Percentiles rank a stretch among this genome's conserved stretches.
phyloP scores from a whole-genome alignment of 2,888 invertebrate genomes.

The Sinohyriopsis cumingii region DNA sequence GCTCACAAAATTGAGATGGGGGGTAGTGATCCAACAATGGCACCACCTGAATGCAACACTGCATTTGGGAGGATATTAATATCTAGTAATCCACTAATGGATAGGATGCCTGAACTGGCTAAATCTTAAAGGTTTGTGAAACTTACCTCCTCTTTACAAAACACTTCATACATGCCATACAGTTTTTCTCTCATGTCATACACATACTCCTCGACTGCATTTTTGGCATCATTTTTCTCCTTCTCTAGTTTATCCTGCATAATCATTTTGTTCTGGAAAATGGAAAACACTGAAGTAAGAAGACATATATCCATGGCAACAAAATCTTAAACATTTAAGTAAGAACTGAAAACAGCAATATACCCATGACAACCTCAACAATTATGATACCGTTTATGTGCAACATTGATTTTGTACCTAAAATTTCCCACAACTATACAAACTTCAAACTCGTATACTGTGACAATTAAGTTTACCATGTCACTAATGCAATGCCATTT shows the following conservation, averaged over 20 bases:
- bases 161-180: conserved; percentile 82
- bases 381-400: too few species aligned
- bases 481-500: too few species aligned
- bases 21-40: too few species aligned
- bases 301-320: neutral
- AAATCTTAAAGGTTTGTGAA: conserved; percentile 22
- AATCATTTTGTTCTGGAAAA: conserved; percentile 75
- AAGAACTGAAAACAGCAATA: neutral
- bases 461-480: too few species aligned
- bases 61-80: too few species aligned
- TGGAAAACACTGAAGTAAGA: neutral
- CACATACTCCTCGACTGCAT: conserved; percentile 97
- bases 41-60: too few species aligned
- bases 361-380: neutral
- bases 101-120: too few species aligned
- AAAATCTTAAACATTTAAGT: neutral
- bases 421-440: too few species aligned
- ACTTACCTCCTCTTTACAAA: conserved; percentile 82
- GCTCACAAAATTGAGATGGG: too few species aligned
- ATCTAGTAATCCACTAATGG: too few species aligned
- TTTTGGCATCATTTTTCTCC: conserved; percentile 94
- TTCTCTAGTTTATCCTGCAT: conserved; percentile 91
- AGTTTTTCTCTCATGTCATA: conserved; percentile 95
- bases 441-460: too few species aligned
- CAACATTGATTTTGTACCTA: too few species aligned